These are phyloP conservation scores for Athripsodes cinereus DNA, from an alignment of 2,888 invertebrate species.

Conservation along the genomic window DNA sequence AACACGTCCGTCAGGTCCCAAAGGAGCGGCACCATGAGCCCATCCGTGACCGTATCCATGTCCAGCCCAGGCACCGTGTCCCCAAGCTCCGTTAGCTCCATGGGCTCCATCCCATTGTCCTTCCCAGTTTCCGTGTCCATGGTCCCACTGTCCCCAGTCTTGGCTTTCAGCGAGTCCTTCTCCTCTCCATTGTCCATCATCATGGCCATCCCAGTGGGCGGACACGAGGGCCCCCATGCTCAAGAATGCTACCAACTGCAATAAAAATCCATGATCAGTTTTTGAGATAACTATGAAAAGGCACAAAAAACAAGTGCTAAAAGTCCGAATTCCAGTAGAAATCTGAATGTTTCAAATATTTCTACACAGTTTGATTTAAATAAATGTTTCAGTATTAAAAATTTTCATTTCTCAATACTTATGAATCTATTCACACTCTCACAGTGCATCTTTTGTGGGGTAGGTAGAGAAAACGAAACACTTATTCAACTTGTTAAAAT, in stretches of 20 bases:
- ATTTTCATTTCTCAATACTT: too few species aligned
- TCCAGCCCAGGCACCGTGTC: constrained; percentile 10
- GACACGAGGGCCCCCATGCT: constrained; percentile 17
- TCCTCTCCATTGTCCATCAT: not conserved
- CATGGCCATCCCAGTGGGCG: constrained; percentile 44
- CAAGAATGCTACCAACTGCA: constrained; percentile 22
- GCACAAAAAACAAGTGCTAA: too few species aligned
- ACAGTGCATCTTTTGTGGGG: too few species aligned
- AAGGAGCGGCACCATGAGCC: constrained; percentile 21
- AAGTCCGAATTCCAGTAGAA: too few species aligned
- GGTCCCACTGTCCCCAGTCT: constrained; percentile 16
- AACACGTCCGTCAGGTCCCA: constrained; percentile 18
- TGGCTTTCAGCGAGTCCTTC: not conserved
- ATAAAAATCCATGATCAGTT: too few species aligned
- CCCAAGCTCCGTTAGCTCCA: constrained; percentile 8
- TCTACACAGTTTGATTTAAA: too few species aligned
- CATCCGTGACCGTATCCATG: constrained; percentile 10
- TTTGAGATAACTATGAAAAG: too few species aligned
- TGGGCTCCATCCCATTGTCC: constrained; percentile 9
- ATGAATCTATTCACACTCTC: too few species aligned
- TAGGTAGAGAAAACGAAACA: too few species aligned
- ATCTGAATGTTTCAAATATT: too few species aligned
- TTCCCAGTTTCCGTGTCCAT: constrained; percentile 14
- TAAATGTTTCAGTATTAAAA: too few species aligned
- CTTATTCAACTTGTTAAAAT: too few species aligned